phyloP scores from a whole-genome alignment of 2,113 vertebrate species.

The Lasiurus borealis region DNA sequence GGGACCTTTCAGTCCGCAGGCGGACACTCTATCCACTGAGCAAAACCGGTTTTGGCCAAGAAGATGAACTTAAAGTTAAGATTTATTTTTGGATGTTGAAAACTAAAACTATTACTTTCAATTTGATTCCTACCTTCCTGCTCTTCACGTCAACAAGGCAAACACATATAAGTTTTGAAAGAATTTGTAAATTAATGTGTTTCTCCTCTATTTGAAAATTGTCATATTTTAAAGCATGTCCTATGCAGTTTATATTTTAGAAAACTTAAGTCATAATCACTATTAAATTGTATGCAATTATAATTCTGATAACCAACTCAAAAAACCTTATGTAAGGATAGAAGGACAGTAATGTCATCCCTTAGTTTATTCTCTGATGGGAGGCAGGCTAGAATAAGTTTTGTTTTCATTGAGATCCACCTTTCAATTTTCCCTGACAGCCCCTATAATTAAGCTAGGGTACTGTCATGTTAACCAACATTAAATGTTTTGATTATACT shows the following conservation, averaged over 20 bases:
- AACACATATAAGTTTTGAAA: not conserved
- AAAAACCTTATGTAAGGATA: not conserved
- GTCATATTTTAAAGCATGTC: not conserved
- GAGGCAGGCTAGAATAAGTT: not conserved
- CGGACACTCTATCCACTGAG: too few species aligned
- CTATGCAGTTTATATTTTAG: not conserved
- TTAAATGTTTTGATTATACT: not conserved
- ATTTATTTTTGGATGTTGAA: not conserved
- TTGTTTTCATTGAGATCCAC: not conserved
- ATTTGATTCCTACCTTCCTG: not conserved
- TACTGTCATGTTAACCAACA: not conserved
- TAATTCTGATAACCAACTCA: not conserved
- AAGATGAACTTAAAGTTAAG: not conserved
- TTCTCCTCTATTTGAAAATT: not conserved
- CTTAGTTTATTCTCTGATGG: not conserved
- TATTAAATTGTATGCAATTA: not conserved
- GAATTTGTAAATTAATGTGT: not conserved
- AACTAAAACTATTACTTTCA: not conserved
- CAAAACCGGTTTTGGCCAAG: not conserved
- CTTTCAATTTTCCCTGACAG: not conserved
- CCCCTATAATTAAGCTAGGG: not conserved
- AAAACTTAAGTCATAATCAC: not conserved
- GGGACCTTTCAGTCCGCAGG: too few species aligned
- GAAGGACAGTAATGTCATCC: not conserved
- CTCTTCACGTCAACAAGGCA: not conserved